Evolutionary conservation across 2,888 invertebrate genomes (phyloP).

Genomic region (Crioceris asparagi): DNA sequence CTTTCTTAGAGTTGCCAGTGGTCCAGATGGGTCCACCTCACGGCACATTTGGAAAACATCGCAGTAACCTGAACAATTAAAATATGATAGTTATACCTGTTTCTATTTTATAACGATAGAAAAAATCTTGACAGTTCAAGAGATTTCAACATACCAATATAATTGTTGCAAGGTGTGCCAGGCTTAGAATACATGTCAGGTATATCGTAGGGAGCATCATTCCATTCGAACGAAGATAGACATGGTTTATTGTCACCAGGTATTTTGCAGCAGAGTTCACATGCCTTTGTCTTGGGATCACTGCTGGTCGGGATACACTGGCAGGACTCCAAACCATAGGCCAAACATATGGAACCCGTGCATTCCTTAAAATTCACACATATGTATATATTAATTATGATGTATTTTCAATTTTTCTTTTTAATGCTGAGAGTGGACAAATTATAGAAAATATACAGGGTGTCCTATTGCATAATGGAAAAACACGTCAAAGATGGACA

Average conservation of each 20-base stretch:
- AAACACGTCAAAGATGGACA: too few relatives aligned
- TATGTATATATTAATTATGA: too few relatives aligned
- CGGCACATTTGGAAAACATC: conserved; percentile 69
- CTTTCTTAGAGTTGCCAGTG: conserved; percentile 78
- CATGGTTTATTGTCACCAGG: conserved; percentile 76
- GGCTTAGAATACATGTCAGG: conserved; percentile 90
- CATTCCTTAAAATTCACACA: conserved; percentile 73
- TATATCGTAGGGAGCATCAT: conserved; percentile 77
- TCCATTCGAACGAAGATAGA: conserved; percentile 84
- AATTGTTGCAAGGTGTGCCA: conserved; percentile 89
- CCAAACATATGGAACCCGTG: conserved; percentile 94
- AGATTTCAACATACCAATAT: conserved; percentile 36
- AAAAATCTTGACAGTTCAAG: neutral
- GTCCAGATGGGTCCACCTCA: conserved; percentile 89
- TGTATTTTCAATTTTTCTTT: too few relatives aligned
- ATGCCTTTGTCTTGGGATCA: conserved; percentile 76
- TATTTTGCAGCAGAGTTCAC: conserved; percentile 84
- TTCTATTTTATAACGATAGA: neutral
- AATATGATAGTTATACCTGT: neutral
- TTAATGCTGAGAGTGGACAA: too few relatives aligned
- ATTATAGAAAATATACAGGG: too few relatives aligned
- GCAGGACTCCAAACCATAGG: conserved; percentile 92
- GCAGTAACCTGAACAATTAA: conserved; percentile 59
- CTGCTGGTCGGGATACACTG: conserved; percentile 74
- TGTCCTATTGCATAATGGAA: too few relatives aligned